Conservation (phyloP, 2,797 vertebrate species). For the Sebastes reedi region DNA sequence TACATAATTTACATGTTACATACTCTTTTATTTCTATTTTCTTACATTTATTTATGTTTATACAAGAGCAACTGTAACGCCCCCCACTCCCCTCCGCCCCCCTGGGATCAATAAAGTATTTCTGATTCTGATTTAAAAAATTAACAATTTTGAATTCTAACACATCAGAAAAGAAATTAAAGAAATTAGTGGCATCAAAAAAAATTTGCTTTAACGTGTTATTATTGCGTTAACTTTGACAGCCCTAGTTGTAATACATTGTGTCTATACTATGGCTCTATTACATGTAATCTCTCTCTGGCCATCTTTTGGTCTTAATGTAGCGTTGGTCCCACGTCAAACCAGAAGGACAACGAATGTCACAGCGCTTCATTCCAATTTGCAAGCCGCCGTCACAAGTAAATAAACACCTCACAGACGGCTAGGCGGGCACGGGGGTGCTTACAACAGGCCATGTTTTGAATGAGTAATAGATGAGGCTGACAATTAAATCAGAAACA, state of each 20-base stretch:
- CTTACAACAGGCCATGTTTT: slow-evolving; percentile 60
- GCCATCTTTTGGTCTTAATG: slow-evolving; percentile 21
- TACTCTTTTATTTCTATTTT: no score
- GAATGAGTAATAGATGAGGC: slow-evolving; percentile 69
- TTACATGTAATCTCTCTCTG: slow-evolving; percentile 1
- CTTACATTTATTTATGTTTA: no score
- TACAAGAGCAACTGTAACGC: no score
- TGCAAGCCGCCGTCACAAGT: slow-evolving; percentile 58
- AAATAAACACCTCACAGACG: slow-evolving; percentile 69
- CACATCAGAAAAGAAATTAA: no score
- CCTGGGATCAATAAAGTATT: no score
- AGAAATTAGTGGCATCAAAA: no score
- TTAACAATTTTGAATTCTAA: no score
- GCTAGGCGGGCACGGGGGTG: slow-evolving; percentile 47
- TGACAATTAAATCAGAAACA: slow-evolving; percentile 61
- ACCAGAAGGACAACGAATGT: slow-evolving; percentile 69
- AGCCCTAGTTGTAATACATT: no score
- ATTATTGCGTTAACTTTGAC: no score
- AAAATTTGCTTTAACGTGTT: no score
- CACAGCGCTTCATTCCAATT: slow-evolving; percentile 62
- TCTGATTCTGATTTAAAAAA: no score
- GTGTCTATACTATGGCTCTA: background rate
- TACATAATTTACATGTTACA: no score
- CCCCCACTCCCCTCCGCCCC: accelerated
- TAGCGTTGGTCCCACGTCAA: slow-evolving; percentile 34